Percentiles rank a stretch among this genome's conserved stretches.
Evolutionary conservation across 2,888 invertebrate genomes (phyloP).

Genomic region (Meganola albula): DNA sequence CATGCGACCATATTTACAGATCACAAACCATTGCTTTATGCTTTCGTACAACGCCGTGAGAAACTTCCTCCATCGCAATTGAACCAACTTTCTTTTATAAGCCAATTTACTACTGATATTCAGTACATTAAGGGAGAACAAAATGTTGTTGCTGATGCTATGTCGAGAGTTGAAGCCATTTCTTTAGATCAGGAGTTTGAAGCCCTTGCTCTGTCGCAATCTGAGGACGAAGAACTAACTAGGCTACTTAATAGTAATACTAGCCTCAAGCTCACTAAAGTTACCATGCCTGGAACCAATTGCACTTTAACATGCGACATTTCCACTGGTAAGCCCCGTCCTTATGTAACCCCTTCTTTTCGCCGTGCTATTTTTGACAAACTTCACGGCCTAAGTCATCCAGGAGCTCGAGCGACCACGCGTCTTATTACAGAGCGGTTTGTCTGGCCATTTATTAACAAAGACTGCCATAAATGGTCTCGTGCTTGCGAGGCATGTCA

Average conservation of each 20-base stretch:
- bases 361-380: not conserved
- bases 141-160: slow-evolving; percentile 1
- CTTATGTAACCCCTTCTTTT: not conserved
- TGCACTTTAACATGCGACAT: not conserved
- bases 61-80: slow-evolving; percentile 10
- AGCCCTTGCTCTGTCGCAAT: not conserved
- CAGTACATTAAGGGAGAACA: not conserved
- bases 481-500: not conserved
- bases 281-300: not conserved
- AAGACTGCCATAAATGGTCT: not conserved
- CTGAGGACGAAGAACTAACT: not conserved
- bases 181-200: not conserved
- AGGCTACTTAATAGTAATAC: not conserved
- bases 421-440: slow-evolving; percentile 1
- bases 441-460: not conserved
- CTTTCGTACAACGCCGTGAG: slow-evolving; percentile 1
- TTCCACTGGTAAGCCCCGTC: not conserved
- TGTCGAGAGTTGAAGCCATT: not conserved
- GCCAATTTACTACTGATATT: slow-evolving; percentile 12
- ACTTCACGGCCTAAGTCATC: slow-evolving; percentile 1
- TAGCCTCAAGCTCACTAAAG: not conserved
- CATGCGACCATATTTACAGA: slow-evolving; percentile 9
- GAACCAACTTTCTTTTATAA: slow-evolving; percentile 9
- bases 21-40: slow-evolving; percentile 12
- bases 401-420: not conserved